Percentiles rank a stretch among this genome's conserved stretches.
phyloP scores from a whole-genome alignment of 2,888 invertebrate genomes.

The Drosophila rellima region DNA sequence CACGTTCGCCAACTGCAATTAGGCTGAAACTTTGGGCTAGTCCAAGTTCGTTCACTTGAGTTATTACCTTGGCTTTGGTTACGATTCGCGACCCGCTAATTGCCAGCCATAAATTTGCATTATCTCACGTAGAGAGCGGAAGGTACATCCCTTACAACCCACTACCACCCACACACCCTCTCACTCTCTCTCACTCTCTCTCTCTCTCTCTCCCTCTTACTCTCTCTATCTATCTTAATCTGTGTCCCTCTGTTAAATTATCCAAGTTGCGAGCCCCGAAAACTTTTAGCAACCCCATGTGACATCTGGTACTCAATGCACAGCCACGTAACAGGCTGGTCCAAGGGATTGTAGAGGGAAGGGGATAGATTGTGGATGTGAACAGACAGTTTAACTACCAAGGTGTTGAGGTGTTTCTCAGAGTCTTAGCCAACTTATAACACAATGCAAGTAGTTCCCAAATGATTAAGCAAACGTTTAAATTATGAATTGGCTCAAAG shows the following conservation, averaged over 20 bases:
- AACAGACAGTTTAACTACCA: slow-evolving; percentile 68
- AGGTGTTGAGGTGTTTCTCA: slow-evolving; percentile 60
- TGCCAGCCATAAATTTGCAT: slow-evolving; percentile 80
- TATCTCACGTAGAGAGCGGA: slow-evolving; percentile 71
- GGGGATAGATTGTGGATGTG: slow-evolving; percentile 29
- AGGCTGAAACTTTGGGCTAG: slow-evolving; percentile 60
- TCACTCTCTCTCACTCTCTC: neutral
- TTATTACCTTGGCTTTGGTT: slow-evolving; percentile 72
- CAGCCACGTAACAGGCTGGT: slow-evolving; percentile 65
- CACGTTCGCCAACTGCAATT: slow-evolving; percentile 71
- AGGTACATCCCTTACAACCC: slow-evolving; percentile 45
- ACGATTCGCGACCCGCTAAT: slow-evolving; percentile 75
- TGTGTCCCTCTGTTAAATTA: slow-evolving; percentile 59
- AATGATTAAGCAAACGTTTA: slow-evolving; percentile 73
- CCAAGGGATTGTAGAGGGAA: slow-evolving; percentile 1
- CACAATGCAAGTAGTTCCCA: slow-evolving; percentile 57
- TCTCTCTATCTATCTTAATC: neutral
- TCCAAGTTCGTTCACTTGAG: slow-evolving; percentile 64
- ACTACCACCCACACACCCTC: too few species aligned
- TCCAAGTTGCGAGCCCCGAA: slow-evolving; percentile 63
- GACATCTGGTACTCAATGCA: slow-evolving; percentile 78
- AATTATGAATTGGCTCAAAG: slow-evolving; percentile 69
- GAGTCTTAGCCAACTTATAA: slow-evolving; percentile 10
- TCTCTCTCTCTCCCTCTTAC: neutral
- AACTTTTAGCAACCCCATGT: slow-evolving; percentile 72